Conservation (phyloP, 2,113 vertebrate species). For the Crotophaga sulcirostris region DNA sequence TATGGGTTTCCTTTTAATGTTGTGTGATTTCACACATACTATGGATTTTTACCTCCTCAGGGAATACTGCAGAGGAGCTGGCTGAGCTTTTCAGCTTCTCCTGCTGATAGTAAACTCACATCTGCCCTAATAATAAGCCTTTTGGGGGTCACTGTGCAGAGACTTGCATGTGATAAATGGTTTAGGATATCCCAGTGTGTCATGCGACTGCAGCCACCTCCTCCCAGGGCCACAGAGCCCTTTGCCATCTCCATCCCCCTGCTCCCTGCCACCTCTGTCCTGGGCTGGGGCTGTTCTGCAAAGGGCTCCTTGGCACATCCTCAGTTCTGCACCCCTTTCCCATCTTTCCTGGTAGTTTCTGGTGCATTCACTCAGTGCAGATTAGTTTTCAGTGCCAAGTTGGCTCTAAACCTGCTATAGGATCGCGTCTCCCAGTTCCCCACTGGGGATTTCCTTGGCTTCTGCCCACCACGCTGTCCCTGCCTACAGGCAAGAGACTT, state of each 20-base stretch:
- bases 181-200: neutral
- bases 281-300: neutral
- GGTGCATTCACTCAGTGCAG: neutral
- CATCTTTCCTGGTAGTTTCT: neutral
- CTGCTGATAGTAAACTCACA: neutral
- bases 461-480: neutral
- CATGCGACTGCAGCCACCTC: neutral
- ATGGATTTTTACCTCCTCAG: neutral
- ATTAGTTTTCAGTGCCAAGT: neutral
- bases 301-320: neutral
- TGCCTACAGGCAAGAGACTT: neutral
- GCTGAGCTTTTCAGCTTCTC: constrained; percentile 5
- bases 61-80: neutral
- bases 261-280: neutral
- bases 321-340: neutral
- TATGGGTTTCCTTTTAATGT: neutral
- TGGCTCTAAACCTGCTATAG: neutral
- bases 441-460: neutral
- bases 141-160: neutral
- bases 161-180: neutral
- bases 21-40: neutral
- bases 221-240: neutral
- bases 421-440: neutral
- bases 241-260: neutral
- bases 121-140: neutral